Conservation (phyloP, 2,113 vertebrate species). For the Notarius quadriscutis region DNA sequence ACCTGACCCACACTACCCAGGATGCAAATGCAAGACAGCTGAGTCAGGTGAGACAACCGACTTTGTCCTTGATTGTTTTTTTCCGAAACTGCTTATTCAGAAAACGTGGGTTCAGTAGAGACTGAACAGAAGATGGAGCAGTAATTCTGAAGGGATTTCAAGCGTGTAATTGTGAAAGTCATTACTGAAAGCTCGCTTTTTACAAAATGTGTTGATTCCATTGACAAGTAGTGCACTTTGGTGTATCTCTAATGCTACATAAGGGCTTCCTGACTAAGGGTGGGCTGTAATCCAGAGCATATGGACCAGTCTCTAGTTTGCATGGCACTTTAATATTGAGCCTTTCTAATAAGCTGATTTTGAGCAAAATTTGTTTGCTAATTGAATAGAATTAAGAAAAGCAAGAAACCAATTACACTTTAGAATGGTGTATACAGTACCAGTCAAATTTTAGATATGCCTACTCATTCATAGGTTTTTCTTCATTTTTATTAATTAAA, state of each 20-base stretch:
- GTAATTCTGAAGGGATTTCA: neutral
- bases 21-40: constrained; percentile 62
- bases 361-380: neutral
- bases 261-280: neutral
- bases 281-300: constrained; percentile 17
- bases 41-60: constrained; percentile 64
- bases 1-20: constrained; percentile 63
- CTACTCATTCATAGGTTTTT: no score
- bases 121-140: neutral
- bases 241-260: neutral
- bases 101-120: neutral
- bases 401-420: no score
- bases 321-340: neutral
- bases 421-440: no score
- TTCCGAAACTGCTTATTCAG: neutral
- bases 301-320: constrained; percentile 16
- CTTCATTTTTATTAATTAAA: no score
- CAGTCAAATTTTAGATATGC: no score
- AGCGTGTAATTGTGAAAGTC: neutral
- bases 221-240: neutral
- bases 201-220: neutral
- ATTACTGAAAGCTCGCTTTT: neutral
- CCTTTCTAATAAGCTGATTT: constrained; percentile 25
- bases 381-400: constrained; percentile 11
- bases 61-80: neutral